Evolutionary conservation across 1,140 invertebrate genomes (phyloP), one percentile per base, ranked within the genome.

Genomic region (Lepidurus couesii): DNA sequence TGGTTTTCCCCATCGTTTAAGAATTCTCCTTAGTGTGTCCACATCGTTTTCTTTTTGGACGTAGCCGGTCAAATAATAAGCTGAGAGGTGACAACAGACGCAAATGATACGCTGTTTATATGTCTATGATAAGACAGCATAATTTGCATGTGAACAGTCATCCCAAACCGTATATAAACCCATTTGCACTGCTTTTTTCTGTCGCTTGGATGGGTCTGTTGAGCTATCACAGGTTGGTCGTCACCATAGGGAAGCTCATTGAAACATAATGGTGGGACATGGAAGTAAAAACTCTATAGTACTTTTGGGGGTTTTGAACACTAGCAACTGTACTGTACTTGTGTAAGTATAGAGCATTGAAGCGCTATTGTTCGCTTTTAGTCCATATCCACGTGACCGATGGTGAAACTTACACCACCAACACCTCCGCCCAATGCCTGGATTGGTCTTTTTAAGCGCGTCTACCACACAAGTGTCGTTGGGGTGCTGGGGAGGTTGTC

Each of bases 211-310:
- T 65, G 9, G 53, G 53, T 65, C 53, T 65, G 16, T 65, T 21
- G 53, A 65, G 53, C 53, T 21, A 65, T 65, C 53, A 65, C 34
- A 65, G 53, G 53, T 65, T 65, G 53, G 53, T 65, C 53, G 53
- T 65, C 53, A 65, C 53, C 16, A 65, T 21, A 16, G 53, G 53
- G 53, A 65, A 65, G 53, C 53, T 65, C 53, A 65, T 65, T 65
- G 53, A 21, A 65, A 65, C 53, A n/a, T 65, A n/a, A 21, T 21
- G 53, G 53, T 65, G n/a, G 53, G 53, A 65, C 53, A 65, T 65
- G 53, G 53, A 21, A 65, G 53, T 65, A 65, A 65, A 65, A 65
- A 65, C 53, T 9, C 53, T 65, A n/a, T 65, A 13, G 13, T n/a
- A 16, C 53, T 65, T 7, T 65, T 65, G 53, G 53, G 53, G 53